phyloP scores from a whole-genome alignment of 2,888 invertebrate genomes.

The Pardosa pseudoannulata region DNA sequence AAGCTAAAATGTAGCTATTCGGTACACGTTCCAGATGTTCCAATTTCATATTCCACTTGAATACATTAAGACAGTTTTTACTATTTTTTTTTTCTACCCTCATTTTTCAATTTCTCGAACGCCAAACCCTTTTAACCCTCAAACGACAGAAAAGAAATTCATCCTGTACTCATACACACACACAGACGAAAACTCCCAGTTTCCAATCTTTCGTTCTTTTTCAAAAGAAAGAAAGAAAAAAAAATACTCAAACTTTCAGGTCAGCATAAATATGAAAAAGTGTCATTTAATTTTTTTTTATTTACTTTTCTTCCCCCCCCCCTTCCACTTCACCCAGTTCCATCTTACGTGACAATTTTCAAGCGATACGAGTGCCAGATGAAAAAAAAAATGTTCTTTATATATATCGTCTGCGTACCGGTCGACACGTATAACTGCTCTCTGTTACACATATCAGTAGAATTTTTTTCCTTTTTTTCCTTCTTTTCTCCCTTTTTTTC shows the following conservation, averaged over 20 bases:
- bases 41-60: too few relatives aligned
- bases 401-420: neutral
- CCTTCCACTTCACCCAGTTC: neutral
- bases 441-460: neutral
- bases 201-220: neutral
- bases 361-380: neutral
- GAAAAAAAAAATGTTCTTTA: neutral
- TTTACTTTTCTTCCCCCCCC: neutral
- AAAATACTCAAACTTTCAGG: neutral
- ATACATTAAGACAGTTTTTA: too few relatives aligned
- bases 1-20: too few relatives aligned
- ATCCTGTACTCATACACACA: too few relatives aligned
- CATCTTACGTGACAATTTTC: constrained; percentile 6
- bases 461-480: neutral
- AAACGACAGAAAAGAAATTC: too few relatives aligned
- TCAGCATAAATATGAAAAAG: neutral
- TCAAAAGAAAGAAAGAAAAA: too few relatives aligned
- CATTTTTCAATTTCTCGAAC: too few relatives aligned
- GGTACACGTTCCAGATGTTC: too few relatives aligned
- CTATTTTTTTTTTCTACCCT: too few relatives aligned
- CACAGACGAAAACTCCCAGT: neutral
- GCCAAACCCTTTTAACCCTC: too few relatives aligned
- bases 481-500: neutral
- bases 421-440: neutral
- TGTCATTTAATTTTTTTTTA: neutral